Evolutionary conservation across 1,140 invertebrate species (phyloP), one percentile per base, ranked within the genome.

Genomic region (Brachionus manjavacas): DNA sequence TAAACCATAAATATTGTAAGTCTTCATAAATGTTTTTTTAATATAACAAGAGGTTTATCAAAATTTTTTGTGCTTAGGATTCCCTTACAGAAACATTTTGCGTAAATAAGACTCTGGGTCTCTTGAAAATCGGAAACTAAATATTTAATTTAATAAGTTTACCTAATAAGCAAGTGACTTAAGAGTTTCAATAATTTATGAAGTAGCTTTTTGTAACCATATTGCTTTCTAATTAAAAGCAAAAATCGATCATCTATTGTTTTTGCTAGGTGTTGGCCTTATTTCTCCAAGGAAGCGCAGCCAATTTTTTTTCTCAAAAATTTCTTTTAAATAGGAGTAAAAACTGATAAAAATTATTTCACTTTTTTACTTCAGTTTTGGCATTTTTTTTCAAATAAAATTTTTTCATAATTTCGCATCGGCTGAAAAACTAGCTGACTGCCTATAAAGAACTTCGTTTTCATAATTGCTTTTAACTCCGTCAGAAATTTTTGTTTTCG

Each of bases 401-500:
- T 68, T 68, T 68, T 68, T 12, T 39, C 1, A 35, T 7, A 35
- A 35, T 68, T 68, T 31, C 23, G 31, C 3, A 31, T 39, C 14
- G 31, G 23, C 28, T 68, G 66, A 68, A 68, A 35, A 28, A 31
- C 16, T 31, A 68, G 31, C 12, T 68, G 31, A 68, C n/a, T 39
- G 31, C 25, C 25, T 68, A 68, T 28, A 35, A 68, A 68, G 14
- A 68, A 68, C 25, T 68, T 68, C 66, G 66, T 20, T 72, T 72
- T 72, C 7, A 72, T 72, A 41, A 41, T 72, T 72, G 16, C 35
- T 72, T 41, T 35, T 20, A 72, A 60, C 52, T 60, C n/a, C 9
- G 11, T 68, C 66, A 68, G 66, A 39, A 68, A 68, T 68, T 72
- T 16, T 72, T 72, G 8, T 72, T 72, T 72, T 72, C 68, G 35